Evolutionary conservation across 1,140 invertebrate species (phyloP), one percentile per base, ranked within the genome.

Genomic region (Trialeurodes vaporariorum): DNA sequence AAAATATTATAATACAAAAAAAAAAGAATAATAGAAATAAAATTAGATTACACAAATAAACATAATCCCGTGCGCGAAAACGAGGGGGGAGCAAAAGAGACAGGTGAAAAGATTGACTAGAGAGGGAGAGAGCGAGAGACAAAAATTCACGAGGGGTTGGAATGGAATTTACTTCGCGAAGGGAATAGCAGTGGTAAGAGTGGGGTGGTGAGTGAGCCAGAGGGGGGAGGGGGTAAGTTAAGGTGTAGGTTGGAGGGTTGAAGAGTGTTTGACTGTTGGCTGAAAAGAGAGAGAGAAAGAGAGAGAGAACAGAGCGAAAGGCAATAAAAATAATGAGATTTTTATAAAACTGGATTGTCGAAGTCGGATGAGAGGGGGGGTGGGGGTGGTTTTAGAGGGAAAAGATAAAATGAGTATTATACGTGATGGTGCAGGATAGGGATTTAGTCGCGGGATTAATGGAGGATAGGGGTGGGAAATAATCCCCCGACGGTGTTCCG

Each of bases 11-110:
- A 49, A 49, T 9, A 49, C 34, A 49, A 9, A 49, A 17, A 49
- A 49, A 9, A 49, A 9, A 49, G 34, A 49, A 49, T 49, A 49
- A 49, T 49, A 49, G 34, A 17, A 49, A 49, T 17, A 49, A 49
- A 49, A 49, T 49, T 49, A 49, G 34, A 49, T 49, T 49, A 49
- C 34, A 49, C 34, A 49, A 49, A 49, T 49, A 49, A 49, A 49
- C 34, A 49, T 49, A 9, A 49, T 49, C 34, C 17, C 34, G 34
- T 49, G 34, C 34, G 34, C 34, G 34, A n/a, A n/a, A n/a, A n/a
- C n/a, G n/a, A 49, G 34, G 5, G 34, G 34, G 34, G 34, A 49
- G 34, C 34, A 17, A 49, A 49, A 49, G 17, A n/a, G n/a, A n/a
- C n/a, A n/a, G n/a, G n/a, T n/a, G n/a, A n/a, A n/a, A n/a, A n/a